phyloP scores from a whole-genome alignment of 2,888 invertebrate genomes.

The Linnaemya tessellans region DNA sequence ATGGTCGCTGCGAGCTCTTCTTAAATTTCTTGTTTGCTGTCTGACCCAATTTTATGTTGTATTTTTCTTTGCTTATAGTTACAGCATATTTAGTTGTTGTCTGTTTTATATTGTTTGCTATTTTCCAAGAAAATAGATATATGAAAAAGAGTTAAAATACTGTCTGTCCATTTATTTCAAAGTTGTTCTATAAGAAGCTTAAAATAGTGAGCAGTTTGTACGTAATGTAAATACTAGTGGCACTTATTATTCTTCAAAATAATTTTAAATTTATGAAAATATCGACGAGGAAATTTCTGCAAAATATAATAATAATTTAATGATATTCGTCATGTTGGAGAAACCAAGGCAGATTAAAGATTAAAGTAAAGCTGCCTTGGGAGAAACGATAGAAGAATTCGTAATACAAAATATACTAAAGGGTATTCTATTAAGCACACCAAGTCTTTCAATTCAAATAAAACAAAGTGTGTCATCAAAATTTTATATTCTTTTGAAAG shows the following conservation, averaged over 20 bases:
- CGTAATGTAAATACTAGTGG: neutral
- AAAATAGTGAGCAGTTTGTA: neutral
- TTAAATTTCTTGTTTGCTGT: neutral
- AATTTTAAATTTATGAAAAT: slow-evolving; percentile 30
- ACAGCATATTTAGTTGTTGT: slow-evolving; percentile 1
- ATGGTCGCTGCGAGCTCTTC: neutral
- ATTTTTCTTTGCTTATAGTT: slow-evolving; percentile 11
- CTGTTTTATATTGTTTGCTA: neutral
- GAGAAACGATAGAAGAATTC: neutral
- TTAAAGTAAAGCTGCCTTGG: no score
- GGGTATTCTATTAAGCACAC: no score
- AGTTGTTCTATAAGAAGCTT: slow-evolving; percentile 3
- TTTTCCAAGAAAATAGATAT: neutral
- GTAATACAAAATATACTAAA: no score
- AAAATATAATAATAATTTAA: neutral
- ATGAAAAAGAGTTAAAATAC: neutral
- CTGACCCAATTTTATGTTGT: slow-evolving; percentile 42
- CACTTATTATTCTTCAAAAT: slow-evolving; percentile 27
- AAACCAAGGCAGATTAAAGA: no score
- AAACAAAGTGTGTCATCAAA: no score
- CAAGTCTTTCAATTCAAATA: no score
- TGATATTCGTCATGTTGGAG: neutral
- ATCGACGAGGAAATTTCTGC: neutral
- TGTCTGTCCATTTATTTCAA: slow-evolving; percentile 12
- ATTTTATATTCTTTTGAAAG: no score